Evolutionary conservation across 30 jellyfish, hydroid and myxozoan species (phyloP).

Genomic region (Catostylus mosaicus): DNA sequence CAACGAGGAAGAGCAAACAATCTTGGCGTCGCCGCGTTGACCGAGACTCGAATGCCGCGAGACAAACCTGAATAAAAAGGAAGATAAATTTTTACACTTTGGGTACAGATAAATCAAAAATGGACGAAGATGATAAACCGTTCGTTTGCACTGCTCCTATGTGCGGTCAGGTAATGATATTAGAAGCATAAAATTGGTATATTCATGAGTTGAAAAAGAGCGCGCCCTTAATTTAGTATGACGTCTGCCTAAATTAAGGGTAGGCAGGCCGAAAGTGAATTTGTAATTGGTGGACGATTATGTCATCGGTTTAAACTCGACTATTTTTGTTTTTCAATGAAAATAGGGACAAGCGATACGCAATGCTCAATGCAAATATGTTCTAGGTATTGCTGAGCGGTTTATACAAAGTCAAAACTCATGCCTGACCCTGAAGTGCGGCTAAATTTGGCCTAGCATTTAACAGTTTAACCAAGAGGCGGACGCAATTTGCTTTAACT

Average conservation of each 20-base stretch:
- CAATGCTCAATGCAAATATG: no score
- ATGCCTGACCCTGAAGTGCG: no score
- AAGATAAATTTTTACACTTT: not conserved
- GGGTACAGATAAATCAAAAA: not conserved
- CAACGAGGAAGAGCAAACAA: not conserved
- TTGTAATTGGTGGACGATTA: constrained; percentile 56
- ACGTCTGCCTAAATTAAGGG: constrained; percentile 67
- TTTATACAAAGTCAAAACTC: no score
- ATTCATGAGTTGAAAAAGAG: not conserved
- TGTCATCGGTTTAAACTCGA: constrained; percentile 72
- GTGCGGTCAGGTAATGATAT: constrained; percentile 65
- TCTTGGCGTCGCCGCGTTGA: no score
- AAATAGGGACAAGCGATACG: no score
- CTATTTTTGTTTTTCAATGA: no score
- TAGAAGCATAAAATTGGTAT: not conserved
- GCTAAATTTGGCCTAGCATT: no score
- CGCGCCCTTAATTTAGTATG: constrained; percentile 47
- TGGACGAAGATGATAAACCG: constrained; percentile 74
- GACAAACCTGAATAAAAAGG: not conserved
- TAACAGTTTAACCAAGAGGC: no score
- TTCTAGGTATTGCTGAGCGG: no score
- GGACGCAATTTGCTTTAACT: no score
- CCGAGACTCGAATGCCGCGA: not conserved
- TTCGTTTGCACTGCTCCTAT: constrained; percentile 70
- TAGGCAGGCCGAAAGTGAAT: constrained; percentile 24